phyloP scores from a whole-genome alignment of 2,888 invertebrate species.

The Carpatolechia fugitivella region DNA sequence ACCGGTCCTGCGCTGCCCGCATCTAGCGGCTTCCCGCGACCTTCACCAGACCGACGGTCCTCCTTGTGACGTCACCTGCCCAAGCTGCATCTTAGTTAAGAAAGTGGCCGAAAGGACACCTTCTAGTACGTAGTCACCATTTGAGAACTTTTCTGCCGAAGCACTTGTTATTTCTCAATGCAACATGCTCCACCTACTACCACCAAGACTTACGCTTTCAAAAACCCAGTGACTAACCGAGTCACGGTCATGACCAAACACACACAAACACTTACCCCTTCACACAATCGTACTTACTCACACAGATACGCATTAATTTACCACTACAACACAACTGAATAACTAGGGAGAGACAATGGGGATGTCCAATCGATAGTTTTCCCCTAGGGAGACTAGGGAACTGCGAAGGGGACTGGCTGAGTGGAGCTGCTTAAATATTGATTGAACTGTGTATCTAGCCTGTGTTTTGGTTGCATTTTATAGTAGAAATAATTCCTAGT shows the following conservation, averaged over 20 bases:
- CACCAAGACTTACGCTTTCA: neutral
- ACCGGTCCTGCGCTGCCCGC: too few species aligned
- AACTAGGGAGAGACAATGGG: conserved; percentile 3
- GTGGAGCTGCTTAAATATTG: neutral
- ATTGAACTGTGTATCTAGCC: neutral
- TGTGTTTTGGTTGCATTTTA: neutral
- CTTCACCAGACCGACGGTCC: too few species aligned
- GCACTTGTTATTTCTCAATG: too few species aligned
- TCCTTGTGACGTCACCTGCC: too few species aligned
- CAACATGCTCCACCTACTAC: too few species aligned
- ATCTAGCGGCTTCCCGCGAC: too few species aligned
- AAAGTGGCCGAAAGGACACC: too few species aligned
- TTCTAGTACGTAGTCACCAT: too few species aligned
- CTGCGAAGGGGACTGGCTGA: neutral
- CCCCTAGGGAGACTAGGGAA: conserved; percentile 17
- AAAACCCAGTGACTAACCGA: neutral
- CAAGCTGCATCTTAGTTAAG: too few species aligned
- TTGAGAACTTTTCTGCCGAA: too few species aligned
- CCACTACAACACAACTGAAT: neutral
- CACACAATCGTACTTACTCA: neutral
- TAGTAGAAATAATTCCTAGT: too few species aligned
- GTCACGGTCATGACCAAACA: neutral
- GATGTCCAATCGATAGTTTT: conserved; percentile 21
- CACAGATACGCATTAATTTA: neutral
- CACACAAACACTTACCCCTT: neutral